Conservation (phyloP, 2,888 invertebrate genomes). For the Aspidapion aeneum region DNA sequence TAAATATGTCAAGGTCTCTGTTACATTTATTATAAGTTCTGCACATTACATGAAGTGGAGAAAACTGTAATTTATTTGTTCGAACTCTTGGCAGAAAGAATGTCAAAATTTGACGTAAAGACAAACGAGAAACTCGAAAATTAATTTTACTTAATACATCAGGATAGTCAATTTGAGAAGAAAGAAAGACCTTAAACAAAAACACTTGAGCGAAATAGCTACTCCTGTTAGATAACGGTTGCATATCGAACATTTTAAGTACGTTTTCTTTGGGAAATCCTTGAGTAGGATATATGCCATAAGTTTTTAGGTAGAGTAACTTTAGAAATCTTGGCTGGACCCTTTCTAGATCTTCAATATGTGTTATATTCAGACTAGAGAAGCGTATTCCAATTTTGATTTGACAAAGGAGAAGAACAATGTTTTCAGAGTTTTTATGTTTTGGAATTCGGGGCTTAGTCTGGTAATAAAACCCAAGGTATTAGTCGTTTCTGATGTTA, state of each 20-base stretch:
- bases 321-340: neutral
- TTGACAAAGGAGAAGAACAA: neutral
- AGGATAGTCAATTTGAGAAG: neutral
- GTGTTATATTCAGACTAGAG: neutral
- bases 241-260: neutral
- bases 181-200: neutral
- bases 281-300: neutral
- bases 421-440: neutral
- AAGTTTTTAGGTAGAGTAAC: neutral
- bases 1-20: neutral
- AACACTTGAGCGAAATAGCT: neutral
- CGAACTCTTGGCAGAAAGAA: neutral
- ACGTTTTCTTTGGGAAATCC: neutral
- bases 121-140: neutral
- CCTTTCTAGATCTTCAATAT: neutral
- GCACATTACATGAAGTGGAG: neutral
- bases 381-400: neutral
- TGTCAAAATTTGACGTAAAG: neutral
- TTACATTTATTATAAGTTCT: neutral
- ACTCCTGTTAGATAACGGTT: neutral
- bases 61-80: neutral
- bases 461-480: neutral
- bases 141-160: neutral
- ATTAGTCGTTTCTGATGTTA: neutral
- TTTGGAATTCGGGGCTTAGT: neutral